A percentile compares a stretch with the other conserved stretches of the same genome.
phyloP scores from a whole-genome alignment of 2,797 vertebrate species.

The Carduelis carduelis region DNA sequence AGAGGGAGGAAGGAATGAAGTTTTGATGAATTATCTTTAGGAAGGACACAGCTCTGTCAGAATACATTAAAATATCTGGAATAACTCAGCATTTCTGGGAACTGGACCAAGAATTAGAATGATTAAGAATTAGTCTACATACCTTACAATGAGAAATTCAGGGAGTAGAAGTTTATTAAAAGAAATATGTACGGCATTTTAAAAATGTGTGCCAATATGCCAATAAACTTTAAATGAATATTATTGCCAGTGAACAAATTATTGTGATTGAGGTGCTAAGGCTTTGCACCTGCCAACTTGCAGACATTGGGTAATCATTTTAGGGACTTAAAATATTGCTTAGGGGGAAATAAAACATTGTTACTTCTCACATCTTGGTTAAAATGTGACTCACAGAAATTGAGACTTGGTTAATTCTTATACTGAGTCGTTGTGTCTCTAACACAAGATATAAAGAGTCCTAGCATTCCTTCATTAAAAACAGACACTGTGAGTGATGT shows the following conservation, averaged over 20 bases:
- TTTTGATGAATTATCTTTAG: background rate
- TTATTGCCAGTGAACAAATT: background rate
- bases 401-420: background rate
- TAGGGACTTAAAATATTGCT: background rate
- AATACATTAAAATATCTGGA: background rate
- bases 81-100: background rate
- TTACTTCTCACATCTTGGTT: background rate
- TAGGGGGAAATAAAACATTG: background rate
- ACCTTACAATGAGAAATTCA: background rate
- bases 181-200: background rate
- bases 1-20: background rate
- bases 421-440: background rate
- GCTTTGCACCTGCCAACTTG: background rate
- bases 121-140: background rate
- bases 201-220: background rate
- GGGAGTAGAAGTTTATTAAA: background rate
- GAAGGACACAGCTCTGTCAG: background rate
- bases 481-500: fast-evolving
- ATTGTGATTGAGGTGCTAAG: background rate
- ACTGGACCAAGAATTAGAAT: background rate
- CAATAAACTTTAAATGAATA: background rate
- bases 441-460: background rate
- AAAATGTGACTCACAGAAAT: background rate
- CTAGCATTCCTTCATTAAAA: background rate
- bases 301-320: background rate